phyloP scores from a whole-genome alignment of 2,888 invertebrate genomes.

The Nudaria mundana region DNA sequence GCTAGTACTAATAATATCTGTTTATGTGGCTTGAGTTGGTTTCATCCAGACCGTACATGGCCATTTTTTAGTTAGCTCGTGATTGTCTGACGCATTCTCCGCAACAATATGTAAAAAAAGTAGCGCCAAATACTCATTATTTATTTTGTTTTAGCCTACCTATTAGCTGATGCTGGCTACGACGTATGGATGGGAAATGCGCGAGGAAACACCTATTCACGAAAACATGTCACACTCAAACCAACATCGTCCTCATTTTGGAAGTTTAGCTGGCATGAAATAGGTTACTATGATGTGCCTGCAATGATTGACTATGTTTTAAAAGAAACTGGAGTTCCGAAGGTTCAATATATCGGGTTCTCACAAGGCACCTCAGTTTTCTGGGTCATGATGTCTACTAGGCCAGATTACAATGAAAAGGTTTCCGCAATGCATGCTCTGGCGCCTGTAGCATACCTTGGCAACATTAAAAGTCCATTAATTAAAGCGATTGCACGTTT shows the following conservation, averaged over 20 bases:
- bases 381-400: constrained; percentile 80
- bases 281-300: constrained; percentile 87
- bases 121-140: not conserved
- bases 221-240: constrained; percentile 75
- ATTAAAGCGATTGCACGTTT: constrained; percentile 69
- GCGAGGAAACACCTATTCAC: constrained; percentile 89
- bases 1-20: too few relatives aligned
- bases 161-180: constrained; percentile 85
- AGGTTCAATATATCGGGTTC: constrained; percentile 86
- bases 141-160: constrained; percentile 78
- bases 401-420: constrained; percentile 82
- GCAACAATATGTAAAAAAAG: too few relatives aligned
- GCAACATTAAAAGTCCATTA: constrained; percentile 70
- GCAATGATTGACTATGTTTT: constrained; percentile 87
- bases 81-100: too few relatives aligned
- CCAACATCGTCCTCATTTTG: constrained; percentile 62
- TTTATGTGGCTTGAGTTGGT: too few relatives aligned
- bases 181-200: constrained; percentile 94
- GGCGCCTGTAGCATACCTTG: constrained; percentile 82
- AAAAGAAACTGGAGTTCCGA: constrained; percentile 71
- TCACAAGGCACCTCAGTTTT: constrained; percentile 85
- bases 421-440: constrained; percentile 80
- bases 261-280: constrained; percentile 87
- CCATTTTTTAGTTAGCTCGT: too few relatives aligned
- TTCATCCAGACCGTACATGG: too few relatives aligned